Base-by-base conservation (phyloP, 2,888 invertebrate genomes). In the Synergus itoensis region DNA sequence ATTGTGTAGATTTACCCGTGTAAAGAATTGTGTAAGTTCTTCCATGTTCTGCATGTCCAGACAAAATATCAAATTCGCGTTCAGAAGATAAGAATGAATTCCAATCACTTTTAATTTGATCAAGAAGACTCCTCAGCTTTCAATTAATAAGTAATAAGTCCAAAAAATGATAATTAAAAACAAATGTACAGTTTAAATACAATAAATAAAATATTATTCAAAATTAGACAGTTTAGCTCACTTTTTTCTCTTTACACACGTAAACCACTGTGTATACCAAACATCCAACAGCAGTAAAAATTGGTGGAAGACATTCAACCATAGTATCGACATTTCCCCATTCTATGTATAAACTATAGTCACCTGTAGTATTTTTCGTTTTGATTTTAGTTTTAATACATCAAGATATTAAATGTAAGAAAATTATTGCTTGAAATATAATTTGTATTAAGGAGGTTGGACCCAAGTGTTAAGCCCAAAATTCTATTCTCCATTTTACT, bases 11-110 rank as follows among this genome's bases (percentile, higher is more conserved):
- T 65, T 43, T 43, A 65, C 65, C 65, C 4, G 41, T 8, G 18
- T 69, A 69, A 28, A 69, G 45, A 21, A 69, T 69, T 21, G 69
- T 69, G 16, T 69, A 69, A 43, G 21, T 69, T 16, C 45, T 69
- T 28, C 45, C 69, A 21, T 48, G 16, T 14, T 45, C 45, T 7
- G 69, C 69, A 16, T 69, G 48, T 28, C 3, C 11, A 1, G 28
- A 69, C 45, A 69, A 12, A 69, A 69, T 69, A 8, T 45, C 7
- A 28, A 14, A 18, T 45, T 69, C 69, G 4, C 8, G 45, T 16
- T 21, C 16, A 21, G 45, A 48, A 28, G 28, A 14, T 45, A 43
- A 48, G 5, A 45, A 48, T 48, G 48, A 48, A 48, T 48, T 8
- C 69, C 69, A 48, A 48, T 69, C 69, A 48, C 21, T 7, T 28